A percentile compares a stretch with the other conserved stretches of the same genome.
These are phyloP conservation scores for Cebus imitator DNA, from an alignment of 2,113 vertebrate species.

Conservation along the genomic window DNA sequence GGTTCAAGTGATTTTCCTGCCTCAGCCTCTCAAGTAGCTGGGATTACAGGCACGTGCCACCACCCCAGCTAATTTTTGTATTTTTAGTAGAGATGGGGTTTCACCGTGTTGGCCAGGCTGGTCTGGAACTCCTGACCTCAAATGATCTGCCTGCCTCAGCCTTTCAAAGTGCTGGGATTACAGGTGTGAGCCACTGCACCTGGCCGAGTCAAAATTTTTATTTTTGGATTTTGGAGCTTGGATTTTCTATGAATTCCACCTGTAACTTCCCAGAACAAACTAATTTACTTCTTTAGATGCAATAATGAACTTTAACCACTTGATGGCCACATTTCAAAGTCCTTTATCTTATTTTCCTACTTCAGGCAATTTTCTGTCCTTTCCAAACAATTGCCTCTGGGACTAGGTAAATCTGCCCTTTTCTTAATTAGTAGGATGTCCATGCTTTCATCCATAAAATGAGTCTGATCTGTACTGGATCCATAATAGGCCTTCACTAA, in stretches of 20 bases:
- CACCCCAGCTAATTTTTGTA: no score
- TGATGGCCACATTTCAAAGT: conserved; percentile 77
- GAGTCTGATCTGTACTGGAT: not conserved
- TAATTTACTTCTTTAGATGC: conserved; percentile 28
- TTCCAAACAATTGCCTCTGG: not conserved
- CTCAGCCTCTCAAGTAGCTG: no score
- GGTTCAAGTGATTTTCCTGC: no score
- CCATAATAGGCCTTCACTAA: not conserved
- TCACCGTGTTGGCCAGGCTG: no score
- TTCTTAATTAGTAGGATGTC: not conserved
- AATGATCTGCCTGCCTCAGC: no score
- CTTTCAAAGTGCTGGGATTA: no score
- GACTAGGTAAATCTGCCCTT: not conserved
- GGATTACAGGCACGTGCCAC: no score
- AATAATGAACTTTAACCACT: conserved; percentile 70
- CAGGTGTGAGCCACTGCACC: no score
- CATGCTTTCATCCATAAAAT: not conserved
- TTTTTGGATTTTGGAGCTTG: not conserved
- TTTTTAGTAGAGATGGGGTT: no score
- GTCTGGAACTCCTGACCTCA: no score
- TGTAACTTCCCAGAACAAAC: not conserved
- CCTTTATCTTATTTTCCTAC: not conserved
- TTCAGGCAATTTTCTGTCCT: not conserved
- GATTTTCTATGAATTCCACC: not conserved
- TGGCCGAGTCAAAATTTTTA: not conserved